phyloP scores from a whole-genome alignment of 2,888 invertebrate species.

The Orchesella flavescens region DNA sequence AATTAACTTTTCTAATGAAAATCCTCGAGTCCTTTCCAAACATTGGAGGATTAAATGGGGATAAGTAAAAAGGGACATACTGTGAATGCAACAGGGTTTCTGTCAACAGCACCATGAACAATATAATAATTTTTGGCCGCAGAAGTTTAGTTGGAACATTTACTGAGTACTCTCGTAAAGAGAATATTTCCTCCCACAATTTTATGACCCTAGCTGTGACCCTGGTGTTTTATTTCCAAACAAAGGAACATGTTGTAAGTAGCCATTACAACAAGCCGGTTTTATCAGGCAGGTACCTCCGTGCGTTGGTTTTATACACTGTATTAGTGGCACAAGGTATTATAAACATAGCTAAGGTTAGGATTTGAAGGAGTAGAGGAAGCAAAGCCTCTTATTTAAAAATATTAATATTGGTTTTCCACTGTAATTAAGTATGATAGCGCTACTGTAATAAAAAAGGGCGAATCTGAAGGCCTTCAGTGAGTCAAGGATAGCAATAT shows the following conservation, averaged over 20 bases:
- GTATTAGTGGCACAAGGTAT: too few species aligned
- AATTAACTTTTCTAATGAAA: conserved; percentile 55
- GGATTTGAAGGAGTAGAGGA: background rate
- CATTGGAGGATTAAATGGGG: conserved; percentile 34
- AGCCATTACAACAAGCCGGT: too few species aligned
- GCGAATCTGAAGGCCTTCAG: too few species aligned
- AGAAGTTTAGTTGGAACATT: background rate
- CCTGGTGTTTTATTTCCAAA: background rate
- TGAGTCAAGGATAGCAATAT: background rate
- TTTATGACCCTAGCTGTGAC: background rate
- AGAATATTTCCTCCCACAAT: too few species aligned
- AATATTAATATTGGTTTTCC: conserved; percentile 21
- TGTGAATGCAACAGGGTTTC: conserved; percentile 46
- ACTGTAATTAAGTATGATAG: too few species aligned
- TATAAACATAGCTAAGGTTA: too few species aligned
- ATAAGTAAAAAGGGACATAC: background rate
- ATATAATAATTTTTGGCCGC: conserved; percentile 17
- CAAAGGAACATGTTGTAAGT: too few species aligned
- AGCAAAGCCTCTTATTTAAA: conserved; percentile 1
- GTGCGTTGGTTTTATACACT: too few species aligned
- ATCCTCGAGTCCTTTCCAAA: conserved; percentile 18
- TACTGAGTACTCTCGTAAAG: background rate
- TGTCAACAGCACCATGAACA: conserved; percentile 12
- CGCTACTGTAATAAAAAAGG: too few species aligned
- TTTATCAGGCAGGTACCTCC: too few species aligned